Conservation (phyloP, 2,888 invertebrate species). For the Pterostichus madidus region DNA sequence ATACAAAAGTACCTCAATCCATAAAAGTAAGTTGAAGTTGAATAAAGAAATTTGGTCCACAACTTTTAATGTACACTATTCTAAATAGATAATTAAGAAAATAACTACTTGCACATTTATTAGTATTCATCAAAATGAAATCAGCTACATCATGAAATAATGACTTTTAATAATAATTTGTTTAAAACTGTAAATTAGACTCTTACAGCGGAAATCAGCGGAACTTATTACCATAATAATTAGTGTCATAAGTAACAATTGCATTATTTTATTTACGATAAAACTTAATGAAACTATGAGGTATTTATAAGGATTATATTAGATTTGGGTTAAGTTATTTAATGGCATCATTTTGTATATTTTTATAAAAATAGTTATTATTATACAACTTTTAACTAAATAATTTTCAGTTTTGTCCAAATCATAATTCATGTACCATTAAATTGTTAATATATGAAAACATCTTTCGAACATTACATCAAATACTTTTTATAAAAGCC, state of each 20-base stretch:
- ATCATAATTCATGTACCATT: slow-evolving; percentile 30
- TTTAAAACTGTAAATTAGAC: slow-evolving; percentile 36
- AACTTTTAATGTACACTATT: slow-evolving; percentile 54
- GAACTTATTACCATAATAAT: slow-evolving; percentile 3
- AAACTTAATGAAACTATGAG: slow-evolving; percentile 44
- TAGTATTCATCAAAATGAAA: slow-evolving; percentile 32
- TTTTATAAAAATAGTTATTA: slow-evolving; percentile 53
- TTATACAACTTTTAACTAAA: slow-evolving; percentile 35
- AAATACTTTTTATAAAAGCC: slow-evolving; percentile 19
- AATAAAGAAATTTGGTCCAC: slow-evolving; percentile 52
- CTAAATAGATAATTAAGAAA: slow-evolving; percentile 37
- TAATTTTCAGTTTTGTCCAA: slow-evolving; percentile 34
- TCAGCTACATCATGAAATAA: slow-evolving; percentile 40
- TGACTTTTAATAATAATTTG: slow-evolving; percentile 28
- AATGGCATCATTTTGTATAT: slow-evolving; percentile 48
- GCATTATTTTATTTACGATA: slow-evolving; percentile 7
- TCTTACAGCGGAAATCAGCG: slow-evolving; percentile 18
- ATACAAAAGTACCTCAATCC: slow-evolving; percentile 44
- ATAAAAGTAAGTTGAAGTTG: slow-evolving; percentile 44
- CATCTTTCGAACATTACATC: slow-evolving; percentile 14
- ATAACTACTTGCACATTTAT: slow-evolving; percentile 47
- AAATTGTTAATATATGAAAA: slow-evolving; percentile 24
- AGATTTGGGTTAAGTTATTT: slow-evolving; percentile 11
- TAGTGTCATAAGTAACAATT: slow-evolving; percentile 40
- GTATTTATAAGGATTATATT: slow-evolving; percentile 38